Conservation (phyloP, 2,797 vertebrate species). For the Vespertilio murinus region DNA sequence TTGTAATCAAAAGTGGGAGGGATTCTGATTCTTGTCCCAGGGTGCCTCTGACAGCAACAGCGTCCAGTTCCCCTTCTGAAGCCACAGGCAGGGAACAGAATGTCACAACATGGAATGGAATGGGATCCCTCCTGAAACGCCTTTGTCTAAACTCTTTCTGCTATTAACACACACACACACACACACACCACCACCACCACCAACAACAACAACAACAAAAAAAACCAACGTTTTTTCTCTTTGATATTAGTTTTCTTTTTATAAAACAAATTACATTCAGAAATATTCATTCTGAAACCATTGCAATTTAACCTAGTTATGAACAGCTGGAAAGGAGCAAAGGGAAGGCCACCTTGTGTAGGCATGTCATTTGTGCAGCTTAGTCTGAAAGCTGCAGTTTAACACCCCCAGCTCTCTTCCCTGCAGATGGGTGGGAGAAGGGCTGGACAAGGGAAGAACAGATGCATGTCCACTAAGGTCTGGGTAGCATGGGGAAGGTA, state of each 20-base stretch:
- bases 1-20: neutral
- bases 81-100: neutral
- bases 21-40: neutral
- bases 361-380: no score
- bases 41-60: neutral
- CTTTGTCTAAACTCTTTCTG: neutral
- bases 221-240: neutral
- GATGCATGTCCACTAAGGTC: no score
- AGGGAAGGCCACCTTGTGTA: no score
- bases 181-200: no score
- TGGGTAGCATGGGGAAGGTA: no score
- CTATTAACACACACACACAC: neutral
- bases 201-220: neutral
- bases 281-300: neutral
- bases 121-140: neutral
- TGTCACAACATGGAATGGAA: neutral
- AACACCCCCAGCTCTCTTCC: no score
- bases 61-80: neutral
- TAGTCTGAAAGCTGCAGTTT: no score
- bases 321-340: no score
- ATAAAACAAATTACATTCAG: slow-evolving; percentile 23
- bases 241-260: slow-evolving; percentile 34
- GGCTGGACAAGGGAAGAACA: no score
- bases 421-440: no score
- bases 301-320: no score